Conservation (phyloP, 1,140 invertebrate genomes). For the Latrodectus geometricus region DNA sequence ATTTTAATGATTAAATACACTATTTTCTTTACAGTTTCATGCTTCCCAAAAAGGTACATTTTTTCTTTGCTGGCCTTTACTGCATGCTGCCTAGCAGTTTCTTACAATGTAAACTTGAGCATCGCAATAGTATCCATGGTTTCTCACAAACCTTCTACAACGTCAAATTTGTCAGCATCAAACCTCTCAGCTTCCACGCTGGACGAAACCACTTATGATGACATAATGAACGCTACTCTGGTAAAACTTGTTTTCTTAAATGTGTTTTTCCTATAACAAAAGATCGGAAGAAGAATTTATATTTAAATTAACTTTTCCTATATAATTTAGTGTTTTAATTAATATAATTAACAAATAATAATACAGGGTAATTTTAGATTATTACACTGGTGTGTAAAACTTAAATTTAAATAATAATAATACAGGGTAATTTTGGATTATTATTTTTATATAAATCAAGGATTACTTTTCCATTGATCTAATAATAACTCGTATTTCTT, state of each 20-base stretch:
- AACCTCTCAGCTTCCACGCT: not conserved
- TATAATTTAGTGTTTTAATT: too few species aligned
- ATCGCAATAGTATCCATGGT: constrained; percentile 54
- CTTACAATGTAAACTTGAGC: constrained; percentile 41
- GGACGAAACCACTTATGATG: not conserved
- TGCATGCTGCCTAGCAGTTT: constrained; percentile 43
- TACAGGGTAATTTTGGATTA: too few species aligned
- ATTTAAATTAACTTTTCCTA: too few species aligned
- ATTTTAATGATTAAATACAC: not conserved
- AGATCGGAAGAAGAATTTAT: not conserved
- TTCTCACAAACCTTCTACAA: not conserved
- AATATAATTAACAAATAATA: too few species aligned
- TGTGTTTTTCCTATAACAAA: not conserved
- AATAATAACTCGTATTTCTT: too few species aligned
- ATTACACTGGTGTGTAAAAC: too few species aligned
- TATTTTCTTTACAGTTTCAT: not conserved
- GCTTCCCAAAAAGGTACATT: constrained; percentile 37
- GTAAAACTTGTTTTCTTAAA: not conserved
- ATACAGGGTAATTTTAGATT: too few species aligned
- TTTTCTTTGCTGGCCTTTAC: constrained; percentile 36
- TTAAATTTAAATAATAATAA: too few species aligned
- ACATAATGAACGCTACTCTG: not conserved
- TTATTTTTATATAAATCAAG: too few species aligned
- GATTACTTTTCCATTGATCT: too few species aligned
- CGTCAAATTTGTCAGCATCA: not conserved